These are phyloP conservation scores for Scaptomyza hsui DNA, from an alignment of 1,140 invertebrate genomes.

Conservation along the genomic window DNA sequence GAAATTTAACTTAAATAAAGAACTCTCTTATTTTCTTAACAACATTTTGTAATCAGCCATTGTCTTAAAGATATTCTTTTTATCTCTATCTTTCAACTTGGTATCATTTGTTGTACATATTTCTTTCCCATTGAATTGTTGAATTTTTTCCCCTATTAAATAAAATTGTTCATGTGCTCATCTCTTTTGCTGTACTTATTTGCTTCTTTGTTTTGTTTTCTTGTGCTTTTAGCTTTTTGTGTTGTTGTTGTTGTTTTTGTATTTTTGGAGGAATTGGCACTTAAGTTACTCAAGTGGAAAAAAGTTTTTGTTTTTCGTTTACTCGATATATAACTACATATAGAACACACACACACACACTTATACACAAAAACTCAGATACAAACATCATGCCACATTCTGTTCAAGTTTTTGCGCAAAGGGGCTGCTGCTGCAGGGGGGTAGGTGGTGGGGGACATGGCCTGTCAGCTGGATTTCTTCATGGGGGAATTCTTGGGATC, in stretches of 20 bases:
- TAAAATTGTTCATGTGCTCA: slow-evolving; percentile 33
- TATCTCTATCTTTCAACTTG: slow-evolving; percentile 56
- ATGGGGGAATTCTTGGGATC: slow-evolving; percentile 61
- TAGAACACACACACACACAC: slow-evolving; percentile 22
- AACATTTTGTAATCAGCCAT: slow-evolving; percentile 21
- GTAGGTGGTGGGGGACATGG: slow-evolving; percentile 19
- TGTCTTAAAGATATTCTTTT: slow-evolving; percentile 23
- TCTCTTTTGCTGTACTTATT: slow-evolving; percentile 36
- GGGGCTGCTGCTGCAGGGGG: slow-evolving; percentile 4
- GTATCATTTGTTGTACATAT: slow-evolving; percentile 49
- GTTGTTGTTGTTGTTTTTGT: slow-evolving; percentile 24
- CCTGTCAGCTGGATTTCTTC: slow-evolving; percentile 79
- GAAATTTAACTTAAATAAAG: no score
- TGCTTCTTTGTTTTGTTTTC: slow-evolving; percentile 30
- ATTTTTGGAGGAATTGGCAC: slow-evolving; percentile 73
- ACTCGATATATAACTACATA: slow-evolving; percentile 75
- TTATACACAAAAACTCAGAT: slow-evolving; percentile 21
- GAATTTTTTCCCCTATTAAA: slow-evolving; percentile 19
- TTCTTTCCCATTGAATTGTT: slow-evolving; percentile 25
- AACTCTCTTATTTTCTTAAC: neutral
- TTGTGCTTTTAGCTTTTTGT: slow-evolving; percentile 25
- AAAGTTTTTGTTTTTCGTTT: slow-evolving; percentile 82
- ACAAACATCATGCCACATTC: slow-evolving; percentile 54
- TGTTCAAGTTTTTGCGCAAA: slow-evolving; percentile 38
- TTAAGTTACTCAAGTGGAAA: slow-evolving; percentile 83